Percentiles rank a stretch among this genome's conserved stretches.
Conservation (phyloP, 1,140 invertebrate species). For the Caenorhabditis inopinata region DNA sequence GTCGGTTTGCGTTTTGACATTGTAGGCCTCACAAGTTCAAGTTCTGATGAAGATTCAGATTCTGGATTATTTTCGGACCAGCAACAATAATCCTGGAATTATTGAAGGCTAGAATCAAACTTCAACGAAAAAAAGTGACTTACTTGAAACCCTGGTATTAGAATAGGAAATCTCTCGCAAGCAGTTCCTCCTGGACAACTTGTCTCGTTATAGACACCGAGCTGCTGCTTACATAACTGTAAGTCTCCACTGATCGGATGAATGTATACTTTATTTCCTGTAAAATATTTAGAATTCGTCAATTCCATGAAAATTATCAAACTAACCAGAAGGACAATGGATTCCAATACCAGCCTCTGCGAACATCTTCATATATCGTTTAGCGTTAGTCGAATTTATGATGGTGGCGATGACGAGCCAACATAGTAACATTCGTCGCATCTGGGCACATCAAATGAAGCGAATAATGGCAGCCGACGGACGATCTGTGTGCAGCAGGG, state of each 20-base stretch:
- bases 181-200: constrained; percentile 53
- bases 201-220: constrained; percentile 50
- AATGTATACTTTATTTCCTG: constrained; percentile 51
- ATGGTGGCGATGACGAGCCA: constrained; percentile 12
- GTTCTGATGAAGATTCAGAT: not conserved
- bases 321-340: constrained; percentile 44
- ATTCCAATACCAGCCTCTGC: constrained; percentile 44
- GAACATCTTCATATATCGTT: constrained; percentile 41
- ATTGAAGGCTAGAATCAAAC: not conserved
- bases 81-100: constrained; percentile 50
- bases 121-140: not conserved
- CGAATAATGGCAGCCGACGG: not conserved
- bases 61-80: constrained; percentile 43
- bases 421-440: constrained; percentile 15
- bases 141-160: constrained; percentile 52
- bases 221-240: constrained; percentile 50
- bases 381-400: not conserved
- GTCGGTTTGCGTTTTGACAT: constrained; percentile 3
- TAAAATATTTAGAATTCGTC: too few relatives aligned
- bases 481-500: not conserved
- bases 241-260: constrained; percentile 52
- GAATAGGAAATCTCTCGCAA: constrained; percentile 51
- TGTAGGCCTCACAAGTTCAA: not conserved
- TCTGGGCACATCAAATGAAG: constrained; percentile 27
- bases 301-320: not conserved